phyloP scores from a whole-genome alignment of 2,888 invertebrate species.

The Apocheima hispidaria region DNA sequence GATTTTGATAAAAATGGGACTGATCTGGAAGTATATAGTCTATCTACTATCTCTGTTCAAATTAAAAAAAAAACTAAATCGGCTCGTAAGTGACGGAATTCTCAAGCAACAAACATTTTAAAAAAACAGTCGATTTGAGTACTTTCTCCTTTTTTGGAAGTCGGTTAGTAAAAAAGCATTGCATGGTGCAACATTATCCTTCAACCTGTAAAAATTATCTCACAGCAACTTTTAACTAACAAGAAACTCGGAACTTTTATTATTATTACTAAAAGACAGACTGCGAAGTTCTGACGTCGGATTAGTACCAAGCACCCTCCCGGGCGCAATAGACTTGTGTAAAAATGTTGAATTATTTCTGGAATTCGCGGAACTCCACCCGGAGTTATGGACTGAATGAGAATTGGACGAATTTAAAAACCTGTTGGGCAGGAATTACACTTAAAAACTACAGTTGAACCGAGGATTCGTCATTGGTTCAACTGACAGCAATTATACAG shows the following conservation, averaged over 20 bases:
- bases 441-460: not conserved
- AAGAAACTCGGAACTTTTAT: constrained; percentile 29
- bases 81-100: too few relatives aligned
- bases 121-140: too few relatives aligned
- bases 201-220: constrained; percentile 30
- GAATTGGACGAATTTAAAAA: constrained; percentile 27
- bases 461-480: too few relatives aligned
- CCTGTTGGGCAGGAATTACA: constrained; percentile 5
- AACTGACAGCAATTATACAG: not conserved
- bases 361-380: constrained; percentile 10
- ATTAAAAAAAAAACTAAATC: too few relatives aligned
- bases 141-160: too few relatives aligned
- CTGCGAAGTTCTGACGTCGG: constrained; percentile 30
- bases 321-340: constrained; percentile 31
- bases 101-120: too few relatives aligned
- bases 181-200: constrained; percentile 7
- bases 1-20: too few relatives aligned
- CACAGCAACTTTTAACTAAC: constrained; percentile 36
- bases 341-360: constrained; percentile 37
- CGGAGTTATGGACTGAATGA: constrained; percentile 26
- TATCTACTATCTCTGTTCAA: too few relatives aligned
- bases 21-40: too few relatives aligned
- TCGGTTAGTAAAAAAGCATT: too few relatives aligned
- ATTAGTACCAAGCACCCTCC: constrained; percentile 33
- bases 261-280: constrained; percentile 37